phyloP scores from a whole-genome alignment of 2,113 vertebrate genomes.

The Aegotheles bennettii region DNA sequence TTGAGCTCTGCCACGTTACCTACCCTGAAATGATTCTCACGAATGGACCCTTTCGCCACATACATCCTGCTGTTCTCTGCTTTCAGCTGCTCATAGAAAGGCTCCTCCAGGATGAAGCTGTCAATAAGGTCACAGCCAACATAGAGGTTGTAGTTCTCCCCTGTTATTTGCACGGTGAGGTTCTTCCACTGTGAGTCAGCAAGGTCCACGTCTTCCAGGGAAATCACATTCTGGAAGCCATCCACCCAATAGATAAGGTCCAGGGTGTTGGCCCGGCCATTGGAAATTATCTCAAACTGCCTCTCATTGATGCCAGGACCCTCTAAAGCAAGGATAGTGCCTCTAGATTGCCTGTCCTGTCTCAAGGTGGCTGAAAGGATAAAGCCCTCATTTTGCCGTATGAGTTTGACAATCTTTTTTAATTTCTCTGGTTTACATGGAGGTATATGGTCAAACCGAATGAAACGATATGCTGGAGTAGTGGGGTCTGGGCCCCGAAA shows the following conservation, averaged over 20 bases:
- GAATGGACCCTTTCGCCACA: constrained; percentile 84
- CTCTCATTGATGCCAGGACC: constrained; percentile 74
- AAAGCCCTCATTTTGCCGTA: constrained; percentile 87
- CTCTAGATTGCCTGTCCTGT: constrained; percentile 87
- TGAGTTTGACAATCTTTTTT: constrained; percentile 76
- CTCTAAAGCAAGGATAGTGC: constrained; percentile 87
- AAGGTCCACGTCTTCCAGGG: constrained; percentile 93
- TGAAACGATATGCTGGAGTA: constrained; percentile 86
- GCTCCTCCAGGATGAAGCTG: constrained; percentile 90
- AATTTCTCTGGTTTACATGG: constrained; percentile 78
- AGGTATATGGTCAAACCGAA: constrained; percentile 93
- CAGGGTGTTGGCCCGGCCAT: constrained; percentile 89
- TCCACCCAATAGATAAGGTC: constrained; percentile 90
- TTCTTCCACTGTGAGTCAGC: constrained; percentile 96
- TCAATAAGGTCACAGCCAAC: constrained; percentile 92
- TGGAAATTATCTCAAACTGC: constrained; percentile 93
- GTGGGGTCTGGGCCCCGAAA: constrained; percentile 86
- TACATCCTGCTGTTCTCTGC: constrained; percentile 85
- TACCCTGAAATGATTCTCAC: constrained; percentile 94
- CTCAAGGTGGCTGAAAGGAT: constrained; percentile 85
- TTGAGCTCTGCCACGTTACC: background rate
- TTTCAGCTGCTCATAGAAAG: constrained; percentile 88
- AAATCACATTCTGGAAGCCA: constrained; percentile 82
- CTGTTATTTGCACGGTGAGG: constrained; percentile 86
- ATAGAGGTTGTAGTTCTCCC: constrained; percentile 88